phyloP scores from a whole-genome alignment of 2,888 invertebrate genomes.

The Caenorhabditis angaria region DNA sequence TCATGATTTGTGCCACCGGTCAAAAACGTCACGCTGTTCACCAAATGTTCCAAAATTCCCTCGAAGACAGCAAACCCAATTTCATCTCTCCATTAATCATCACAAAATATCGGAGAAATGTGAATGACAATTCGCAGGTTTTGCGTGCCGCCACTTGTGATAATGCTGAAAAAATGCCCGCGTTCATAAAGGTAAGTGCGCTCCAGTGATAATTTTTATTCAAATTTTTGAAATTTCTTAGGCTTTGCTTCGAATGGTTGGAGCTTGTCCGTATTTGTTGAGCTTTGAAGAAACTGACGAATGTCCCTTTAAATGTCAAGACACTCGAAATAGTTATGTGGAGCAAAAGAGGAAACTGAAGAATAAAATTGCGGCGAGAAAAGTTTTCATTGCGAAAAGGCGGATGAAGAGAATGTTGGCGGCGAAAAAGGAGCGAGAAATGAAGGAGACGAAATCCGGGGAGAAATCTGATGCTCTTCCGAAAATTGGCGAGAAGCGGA shows the following conservation, averaged over 20 bases:
- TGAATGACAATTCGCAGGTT: background rate
- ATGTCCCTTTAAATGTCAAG: background rate
- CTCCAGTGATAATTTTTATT: background rate
- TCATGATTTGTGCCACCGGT: background rate
- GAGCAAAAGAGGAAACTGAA: background rate
- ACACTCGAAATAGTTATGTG: background rate
- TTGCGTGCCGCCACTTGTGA: background rate
- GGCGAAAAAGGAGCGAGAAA: background rate
- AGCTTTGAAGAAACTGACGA: background rate
- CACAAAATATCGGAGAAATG: slow-evolving; percentile 3
- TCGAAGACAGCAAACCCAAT: background rate
- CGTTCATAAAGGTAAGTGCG: background rate
- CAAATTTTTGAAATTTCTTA: background rate
- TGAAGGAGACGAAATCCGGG: background rate
- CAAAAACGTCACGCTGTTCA: background rate
- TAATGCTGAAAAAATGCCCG: background rate
- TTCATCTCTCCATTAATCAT: background rate
- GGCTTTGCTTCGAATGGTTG: background rate
- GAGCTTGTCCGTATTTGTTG: background rate
- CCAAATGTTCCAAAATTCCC: background rate
- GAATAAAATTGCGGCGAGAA: background rate
- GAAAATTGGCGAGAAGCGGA: background rate
- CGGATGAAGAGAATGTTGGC: background rate
- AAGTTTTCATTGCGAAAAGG: background rate
- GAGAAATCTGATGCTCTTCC: background rate